Conservation (phyloP, 2,797 vertebrate species). For the Hydrocynus forskahlii region DNA sequence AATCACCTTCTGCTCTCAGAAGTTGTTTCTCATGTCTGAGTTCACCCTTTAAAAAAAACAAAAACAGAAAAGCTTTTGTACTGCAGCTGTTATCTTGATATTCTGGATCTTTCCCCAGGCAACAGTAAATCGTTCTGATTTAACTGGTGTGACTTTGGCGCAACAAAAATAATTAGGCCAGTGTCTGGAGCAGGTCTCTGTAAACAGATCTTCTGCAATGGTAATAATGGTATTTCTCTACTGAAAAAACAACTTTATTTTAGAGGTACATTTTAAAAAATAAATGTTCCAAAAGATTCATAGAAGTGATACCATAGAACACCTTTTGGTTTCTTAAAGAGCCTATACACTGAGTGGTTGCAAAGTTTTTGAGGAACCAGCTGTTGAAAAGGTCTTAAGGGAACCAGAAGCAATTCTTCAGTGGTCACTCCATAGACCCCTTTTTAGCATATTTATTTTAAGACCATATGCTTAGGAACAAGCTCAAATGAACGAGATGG, state of each 20-base stretch:
- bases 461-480: not conserved
- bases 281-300: not conserved
- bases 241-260: not conserved
- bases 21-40: not conserved
- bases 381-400: not conserved
- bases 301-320: not conserved
- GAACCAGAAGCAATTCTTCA: not conserved
- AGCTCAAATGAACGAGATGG: slow-evolving; percentile 1
- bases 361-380: not conserved
- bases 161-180: not conserved
- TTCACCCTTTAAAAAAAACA: not conserved
- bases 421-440: not conserved
- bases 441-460: not conserved
- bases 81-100: not conserved
- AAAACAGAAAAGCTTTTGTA: slow-evolving; percentile 2
- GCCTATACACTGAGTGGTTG: not conserved
- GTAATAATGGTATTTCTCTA: not conserved
- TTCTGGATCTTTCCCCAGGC: not conserved
- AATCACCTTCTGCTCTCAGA: not conserved
- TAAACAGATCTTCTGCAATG: not conserved
- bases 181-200: not conserved
- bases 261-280: not conserved
- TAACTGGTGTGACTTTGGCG: not conserved
- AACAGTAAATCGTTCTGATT: not conserved
- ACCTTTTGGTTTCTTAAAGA: not conserved